These are phyloP conservation scores for Tetragonula carbonaria DNA, from an alignment of 2,888 invertebrate genomes.

Conservation along the genomic window DNA sequence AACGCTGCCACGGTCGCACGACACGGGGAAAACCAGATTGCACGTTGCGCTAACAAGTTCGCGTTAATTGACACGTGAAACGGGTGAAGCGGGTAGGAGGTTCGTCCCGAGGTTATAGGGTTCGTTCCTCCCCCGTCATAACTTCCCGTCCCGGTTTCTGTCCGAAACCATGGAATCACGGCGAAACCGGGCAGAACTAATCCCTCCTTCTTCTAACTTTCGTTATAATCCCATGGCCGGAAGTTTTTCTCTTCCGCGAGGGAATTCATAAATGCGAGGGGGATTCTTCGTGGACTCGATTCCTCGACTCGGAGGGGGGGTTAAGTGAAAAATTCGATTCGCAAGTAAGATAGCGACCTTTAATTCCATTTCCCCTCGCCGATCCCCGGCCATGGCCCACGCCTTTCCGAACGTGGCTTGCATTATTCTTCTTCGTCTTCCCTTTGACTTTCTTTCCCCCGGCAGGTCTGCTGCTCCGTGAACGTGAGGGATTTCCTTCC, in stretches of 20 bases:
- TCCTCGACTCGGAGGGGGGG: not conserved
- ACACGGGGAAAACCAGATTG: constrained; percentile 35
- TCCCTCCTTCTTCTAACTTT: constrained; percentile 37
- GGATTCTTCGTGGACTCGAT: constrained; percentile 1
- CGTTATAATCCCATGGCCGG: constrained; percentile 25
- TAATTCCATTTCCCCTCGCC: constrained; percentile 22
- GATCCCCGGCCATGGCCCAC: not conserved
- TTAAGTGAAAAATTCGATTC: constrained; percentile 51
- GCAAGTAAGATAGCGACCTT: constrained; percentile 14
- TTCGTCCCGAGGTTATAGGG: constrained; percentile 10
- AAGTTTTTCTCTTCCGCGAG: constrained; percentile 21
- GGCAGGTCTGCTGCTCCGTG: too few species aligned
- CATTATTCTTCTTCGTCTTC: not conserved
- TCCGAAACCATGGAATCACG: constrained; percentile 14
- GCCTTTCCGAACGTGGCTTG: constrained; percentile 6
- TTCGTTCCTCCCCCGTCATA: constrained; percentile 21
- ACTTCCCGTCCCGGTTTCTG: not conserved
- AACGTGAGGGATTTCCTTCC: not conserved
- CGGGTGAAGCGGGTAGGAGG: not conserved
- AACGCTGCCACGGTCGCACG: not conserved
- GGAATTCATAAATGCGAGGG: constrained; percentile 39
- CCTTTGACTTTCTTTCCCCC: not conserved
- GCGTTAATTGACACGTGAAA: constrained; percentile 48
- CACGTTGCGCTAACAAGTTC: constrained; percentile 42
- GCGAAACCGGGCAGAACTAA: constrained; percentile 21